Evolutionary conservation across 2,113 vertebrate species (phyloP), one percentile per base, ranked within the genome.

Genomic region (Pelecanus crispus): DNA sequence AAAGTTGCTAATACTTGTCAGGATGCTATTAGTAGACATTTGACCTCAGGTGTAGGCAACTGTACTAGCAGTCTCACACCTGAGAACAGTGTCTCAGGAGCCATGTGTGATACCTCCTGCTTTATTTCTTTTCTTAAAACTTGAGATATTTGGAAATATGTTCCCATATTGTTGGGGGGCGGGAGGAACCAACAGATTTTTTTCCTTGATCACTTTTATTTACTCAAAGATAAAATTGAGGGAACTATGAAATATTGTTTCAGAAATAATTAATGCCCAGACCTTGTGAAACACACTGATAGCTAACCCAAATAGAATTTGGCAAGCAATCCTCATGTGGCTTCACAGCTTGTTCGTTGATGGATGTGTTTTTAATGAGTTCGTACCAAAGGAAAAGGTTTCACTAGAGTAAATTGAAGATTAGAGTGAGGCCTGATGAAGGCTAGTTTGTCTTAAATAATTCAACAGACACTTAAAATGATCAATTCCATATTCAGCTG

Each of bases 291-390:
- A 75, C 86, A 90, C 8, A 56, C 42, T 91, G 73, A 94, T 81
- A 92, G 59, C 82, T 93, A 96, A 92, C 82, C 44, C 40, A 95
- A 93, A 93, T 86, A 88, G 86, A 96, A 93, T 93, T 91, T 92
- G 80, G 82, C 95, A 95, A 96, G 86, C 34, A 81, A 42, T 93
- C 52, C 88, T 95, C 72, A 47, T 24, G 7, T 88, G 85, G 42
- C 82, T 96, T 96, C 82, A 86, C 72, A 88, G 85, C 85, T 88
- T 92, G 59, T 88, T 93, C 75, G 0, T 65, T 96, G 92, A 96
- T 96, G 94, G 88, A 96, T 96, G 80, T 94, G 90, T 94, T 96
- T 96, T 96, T 96, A 96, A 97, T 95, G 90, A 96, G 80, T 90
- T 96, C 1, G 0, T 95, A 86, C 75, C 55, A 88, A 90, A 96